Evolutionary conservation across 2,797 vertebrate genomes (phyloP).

Genomic region (Dendrocincla tyrannina): DNA sequence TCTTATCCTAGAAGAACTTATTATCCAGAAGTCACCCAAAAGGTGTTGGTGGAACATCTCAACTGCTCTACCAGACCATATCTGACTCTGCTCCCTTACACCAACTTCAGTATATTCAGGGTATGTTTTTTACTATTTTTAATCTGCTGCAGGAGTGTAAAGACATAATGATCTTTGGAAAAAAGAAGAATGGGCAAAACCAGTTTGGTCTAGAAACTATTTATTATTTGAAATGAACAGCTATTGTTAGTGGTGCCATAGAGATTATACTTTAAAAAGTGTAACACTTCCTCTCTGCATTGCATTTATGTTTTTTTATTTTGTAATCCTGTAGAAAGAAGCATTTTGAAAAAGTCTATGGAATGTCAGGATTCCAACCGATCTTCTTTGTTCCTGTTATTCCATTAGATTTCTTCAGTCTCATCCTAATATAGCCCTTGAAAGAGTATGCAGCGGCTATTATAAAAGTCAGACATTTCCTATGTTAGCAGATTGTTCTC

Average conservation of each 20-base stretch:
- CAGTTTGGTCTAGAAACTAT: not conserved
- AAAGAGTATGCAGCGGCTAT: not conserved
- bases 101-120: not conserved
- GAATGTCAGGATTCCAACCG: not conserved
- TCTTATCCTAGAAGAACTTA: not conserved
- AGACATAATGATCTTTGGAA: not conserved
- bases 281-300: not conserved
- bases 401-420: not conserved
- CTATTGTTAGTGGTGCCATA: constrained; percentile 45
- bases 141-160: not conserved
- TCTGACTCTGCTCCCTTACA: not conserved
- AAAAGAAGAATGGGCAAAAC: not conserved
- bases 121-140: not conserved
- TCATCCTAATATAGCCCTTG: not conserved
- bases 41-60: not conserved
- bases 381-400: constrained; percentile 7
- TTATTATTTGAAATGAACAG: constrained; percentile 32
- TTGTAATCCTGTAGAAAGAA: not conserved
- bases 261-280: constrained; percentile 58
- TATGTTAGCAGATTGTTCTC: not conserved
- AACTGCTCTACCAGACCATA: not conserved
- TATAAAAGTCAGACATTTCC: not conserved
- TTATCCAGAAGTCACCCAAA: not conserved
- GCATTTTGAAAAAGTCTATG: not conserved
- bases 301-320: not conserved